These are phyloP conservation scores for Chlorodrepanis virens DNA, from an alignment of 2,113 vertebrate genomes.

Conservation along the genomic window DNA sequence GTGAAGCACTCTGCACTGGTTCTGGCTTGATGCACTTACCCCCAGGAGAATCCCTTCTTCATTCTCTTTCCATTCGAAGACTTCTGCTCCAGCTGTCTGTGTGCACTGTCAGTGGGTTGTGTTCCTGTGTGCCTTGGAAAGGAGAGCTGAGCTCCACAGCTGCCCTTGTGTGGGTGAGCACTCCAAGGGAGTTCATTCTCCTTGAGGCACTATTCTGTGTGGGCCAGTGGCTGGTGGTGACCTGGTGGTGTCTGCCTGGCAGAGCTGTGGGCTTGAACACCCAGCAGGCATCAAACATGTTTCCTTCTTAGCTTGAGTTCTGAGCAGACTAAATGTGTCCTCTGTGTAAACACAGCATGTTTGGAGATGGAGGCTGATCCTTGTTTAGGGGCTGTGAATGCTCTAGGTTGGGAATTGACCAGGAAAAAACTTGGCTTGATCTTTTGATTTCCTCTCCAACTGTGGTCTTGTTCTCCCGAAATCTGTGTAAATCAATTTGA, in stretches of 20 bases:
- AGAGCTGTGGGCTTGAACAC: neutral
- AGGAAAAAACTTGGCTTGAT: neutral
- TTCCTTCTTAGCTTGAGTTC: neutral
- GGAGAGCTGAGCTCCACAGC: neutral
- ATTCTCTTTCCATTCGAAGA: neutral
- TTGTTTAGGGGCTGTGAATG: neutral
- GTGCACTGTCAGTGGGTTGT: neutral
- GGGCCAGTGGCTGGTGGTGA: neutral
- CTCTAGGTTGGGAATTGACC: neutral
- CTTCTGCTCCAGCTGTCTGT: neutral
- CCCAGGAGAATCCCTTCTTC: neutral
- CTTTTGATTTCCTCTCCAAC: neutral
- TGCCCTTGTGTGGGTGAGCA: neutral
- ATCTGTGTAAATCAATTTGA: neutral
- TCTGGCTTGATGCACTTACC: neutral
- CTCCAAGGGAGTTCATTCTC: neutral
- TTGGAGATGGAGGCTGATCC: neutral
- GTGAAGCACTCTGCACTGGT: neutral
- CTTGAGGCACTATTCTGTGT: neutral
- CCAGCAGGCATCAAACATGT: neutral
- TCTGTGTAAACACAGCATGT: neutral
- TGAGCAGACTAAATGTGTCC: neutral
- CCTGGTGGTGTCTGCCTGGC: neutral
- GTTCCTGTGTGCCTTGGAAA: neutral
- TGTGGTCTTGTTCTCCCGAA: neutral